Base-by-base conservation (phyloP, 92 coral and sea anemone species). In the Heliopora coerulea region DNA sequence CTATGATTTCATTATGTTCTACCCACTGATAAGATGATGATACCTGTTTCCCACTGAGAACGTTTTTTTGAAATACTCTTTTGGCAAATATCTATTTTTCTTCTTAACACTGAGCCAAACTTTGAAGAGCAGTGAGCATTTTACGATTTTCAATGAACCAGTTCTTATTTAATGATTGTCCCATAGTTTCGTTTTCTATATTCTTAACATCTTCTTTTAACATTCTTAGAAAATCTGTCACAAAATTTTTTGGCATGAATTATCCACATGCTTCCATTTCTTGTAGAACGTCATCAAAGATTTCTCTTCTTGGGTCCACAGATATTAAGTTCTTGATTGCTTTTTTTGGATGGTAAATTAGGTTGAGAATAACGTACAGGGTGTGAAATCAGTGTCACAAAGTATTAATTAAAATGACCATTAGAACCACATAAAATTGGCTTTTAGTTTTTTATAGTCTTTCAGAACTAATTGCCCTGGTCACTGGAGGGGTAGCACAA, bases 91-190 rank as follows among this genome's bases (percentile, higher is more conserved):
- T 72, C 39, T 56, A 61, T 68, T 44, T 83, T 83, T 54, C 88
- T 72, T 32, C 79, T 79, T 44, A 84, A 79, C 44, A 79, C 81
- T 13, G 74, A 49, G 39, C 84, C 88, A 79, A 84, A 84, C 49
- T 84, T 62, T 30, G 87, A 79, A 25, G 84, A 62, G 37, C 42
- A 49, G 86, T 76, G n/a, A 82, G 64, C 68, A 78, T 54, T 75
- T 82, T 82, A 23, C 58, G 27, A 32, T 81, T 74, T 39, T 74
- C 61, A 3, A 32, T 40, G 78, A 64, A 68, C 83, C 83, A 83
- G 26, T 82, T 66, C 33, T 70, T 79, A 72, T 72, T 61, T 28
- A 41, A 73, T 25, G 86, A 72, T 59, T 75, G 86, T 8, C 86
- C 86, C 54, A 74, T 30, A 31, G 82, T 82, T 64, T 65, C 78